These are phyloP conservation scores for Ophion obscuratus DNA, from an alignment of 2,888 invertebrate genomes.

Conservation along the genomic window DNA sequence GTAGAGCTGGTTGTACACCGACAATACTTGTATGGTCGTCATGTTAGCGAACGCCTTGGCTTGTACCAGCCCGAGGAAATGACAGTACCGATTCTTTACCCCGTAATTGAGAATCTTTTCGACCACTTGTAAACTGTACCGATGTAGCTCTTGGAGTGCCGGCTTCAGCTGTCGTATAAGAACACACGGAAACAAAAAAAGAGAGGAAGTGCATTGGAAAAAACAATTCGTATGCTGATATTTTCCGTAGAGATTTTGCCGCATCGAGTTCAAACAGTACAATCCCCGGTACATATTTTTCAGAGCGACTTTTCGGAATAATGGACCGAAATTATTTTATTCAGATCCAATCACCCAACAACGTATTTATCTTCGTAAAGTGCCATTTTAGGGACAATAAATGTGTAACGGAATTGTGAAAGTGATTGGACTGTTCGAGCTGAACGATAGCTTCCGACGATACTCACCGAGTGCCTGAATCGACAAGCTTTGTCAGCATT, in stretches of 20 bases:
- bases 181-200: not conserved
- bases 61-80: slow-evolving; percentile 32
- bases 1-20: not conserved
- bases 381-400: not conserved
- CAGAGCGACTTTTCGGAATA: not conserved
- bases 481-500: not conserved
- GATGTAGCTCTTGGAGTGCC: not conserved
- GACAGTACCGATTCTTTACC: not conserved
- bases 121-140: not conserved
- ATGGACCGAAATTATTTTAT: too few species aligned
- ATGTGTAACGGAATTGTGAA: not conserved
- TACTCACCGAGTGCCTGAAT: slow-evolving; percentile 46
- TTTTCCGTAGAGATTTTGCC: not conserved
- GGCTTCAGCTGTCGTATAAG: slow-evolving; percentile 32
- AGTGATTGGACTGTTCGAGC: not conserved
- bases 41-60: slow-evolving; percentile 11
- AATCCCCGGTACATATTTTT: not conserved
- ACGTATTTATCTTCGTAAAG: too few species aligned
- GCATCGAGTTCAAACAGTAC: not conserved
- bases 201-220: not conserved
- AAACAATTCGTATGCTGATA: not conserved
- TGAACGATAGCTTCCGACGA: not conserved
- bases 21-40: slow-evolving; percentile 10
- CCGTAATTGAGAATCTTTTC: slow-evolving; percentile 20
- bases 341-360: too few species aligned